phyloP scores from a whole-genome alignment of 2,797 vertebrate species.

The Zenarchopterus dispar region DNA sequence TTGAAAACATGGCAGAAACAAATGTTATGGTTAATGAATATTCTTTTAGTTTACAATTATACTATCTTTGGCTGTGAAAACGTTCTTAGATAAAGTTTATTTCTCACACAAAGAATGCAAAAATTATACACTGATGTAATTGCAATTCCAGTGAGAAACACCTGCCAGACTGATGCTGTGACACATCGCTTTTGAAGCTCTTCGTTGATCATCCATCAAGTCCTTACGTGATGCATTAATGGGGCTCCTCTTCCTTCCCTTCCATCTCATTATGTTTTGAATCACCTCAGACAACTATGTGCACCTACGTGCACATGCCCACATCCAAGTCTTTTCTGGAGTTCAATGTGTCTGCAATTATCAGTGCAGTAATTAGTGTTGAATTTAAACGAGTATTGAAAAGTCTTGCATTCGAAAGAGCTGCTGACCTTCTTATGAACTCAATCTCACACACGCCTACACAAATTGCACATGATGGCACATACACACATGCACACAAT shows the following conservation, averaged over 20 bases:
- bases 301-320: constrained; percentile 16
- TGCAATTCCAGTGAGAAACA: constrained; percentile 8
- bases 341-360: constrained; percentile 61
- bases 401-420: constrained; percentile 43
- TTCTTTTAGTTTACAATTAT: no score
- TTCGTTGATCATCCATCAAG: constrained; percentile 49
- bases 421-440: constrained; percentile 59
- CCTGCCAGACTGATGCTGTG: constrained; percentile 7
- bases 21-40: no score
- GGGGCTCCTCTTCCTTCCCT: constrained; percentile 33
- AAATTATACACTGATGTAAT: background rate
- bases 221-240: constrained; percentile 41
- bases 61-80: background rate
- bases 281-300: constrained; percentile 40
- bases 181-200: constrained; percentile 19
- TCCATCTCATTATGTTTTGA: constrained; percentile 53
- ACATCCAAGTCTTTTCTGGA: constrained; percentile 3
- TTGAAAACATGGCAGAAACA: no score
- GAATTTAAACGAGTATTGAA: constrained; percentile 55
- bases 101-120: background rate
- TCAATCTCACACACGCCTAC: constrained; percentile 3
- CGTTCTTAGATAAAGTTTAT: background rate
- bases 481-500: constrained; percentile 13
- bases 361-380: constrained; percentile 62
- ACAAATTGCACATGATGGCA: constrained; percentile 12